These are phyloP conservation scores for Rhizoglyphus robini DNA, from an alignment of 1,140 invertebrate genomes.

Conservation along the genomic window DNA sequence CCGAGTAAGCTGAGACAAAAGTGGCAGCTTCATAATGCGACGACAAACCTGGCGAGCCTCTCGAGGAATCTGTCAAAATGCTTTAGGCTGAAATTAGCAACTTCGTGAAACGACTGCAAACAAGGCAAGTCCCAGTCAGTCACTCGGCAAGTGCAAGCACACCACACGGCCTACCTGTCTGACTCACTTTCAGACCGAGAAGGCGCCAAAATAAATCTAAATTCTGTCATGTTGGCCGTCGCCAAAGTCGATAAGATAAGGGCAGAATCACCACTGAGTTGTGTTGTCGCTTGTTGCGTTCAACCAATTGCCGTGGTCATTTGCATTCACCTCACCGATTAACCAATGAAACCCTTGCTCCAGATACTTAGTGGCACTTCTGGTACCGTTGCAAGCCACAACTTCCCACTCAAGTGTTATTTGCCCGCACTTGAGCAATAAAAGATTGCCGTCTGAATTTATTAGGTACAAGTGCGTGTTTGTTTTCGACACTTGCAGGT, in stretches of 20 bases:
- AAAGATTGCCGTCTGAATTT: no score
- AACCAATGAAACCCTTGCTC: no score
- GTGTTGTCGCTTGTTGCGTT: background rate
- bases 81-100: slow-evolving; percentile 14
- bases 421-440: no score
- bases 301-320: no score
- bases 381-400: no score
- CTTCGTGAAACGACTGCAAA: slow-evolving; percentile 7
- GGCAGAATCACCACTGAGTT: background rate
- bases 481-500: no score
- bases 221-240: slow-evolving; percentile 10
- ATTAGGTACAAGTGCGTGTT: no score
- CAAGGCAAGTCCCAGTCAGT: background rate
- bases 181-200: background rate
- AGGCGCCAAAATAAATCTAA: slow-evolving; percentile 15
- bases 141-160: background rate
- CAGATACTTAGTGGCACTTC: no score
- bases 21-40: slow-evolving; percentile 14
- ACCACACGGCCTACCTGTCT: background rate
- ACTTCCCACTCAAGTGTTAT: no score
- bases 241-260: background rate
- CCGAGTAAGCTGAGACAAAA: slow-evolving; percentile 6
- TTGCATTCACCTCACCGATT: no score
- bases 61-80: slow-evolving; percentile 4
- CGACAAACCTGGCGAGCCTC: background rate